Evolutionary conservation across 2,797 vertebrate genomes (phyloP), one percentile per base, ranked within the genome.

Genomic region (Microtus agrestis): DNA sequence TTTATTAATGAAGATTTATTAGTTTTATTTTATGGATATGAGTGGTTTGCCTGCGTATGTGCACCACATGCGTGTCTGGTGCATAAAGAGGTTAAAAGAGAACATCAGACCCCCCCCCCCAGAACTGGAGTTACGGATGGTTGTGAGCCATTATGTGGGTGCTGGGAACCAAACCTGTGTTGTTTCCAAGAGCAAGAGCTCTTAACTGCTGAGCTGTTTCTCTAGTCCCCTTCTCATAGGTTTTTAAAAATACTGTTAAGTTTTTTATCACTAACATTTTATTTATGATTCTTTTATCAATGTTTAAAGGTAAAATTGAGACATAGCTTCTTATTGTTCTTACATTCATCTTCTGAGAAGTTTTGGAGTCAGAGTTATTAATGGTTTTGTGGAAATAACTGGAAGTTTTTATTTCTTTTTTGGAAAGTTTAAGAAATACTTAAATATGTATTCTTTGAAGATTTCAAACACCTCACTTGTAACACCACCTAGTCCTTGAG

Each of bases 231-330:
- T 76, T 40, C 7, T 79, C 1, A 3, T 78, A 10, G n/a, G 14
- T 67, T 34, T 80, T 74, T 31, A 78, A 92, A 90, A 93, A 87
- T 56, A 71, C 37, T 69, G 17, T 48, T 69, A 76, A 25, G 43
- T 56, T 54, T 87, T 87, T 93, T 93, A 77, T 91, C 87, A 40
- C 17, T 77, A 77, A 54, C 69, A 17, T 61, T 93, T 93, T 82
- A 48, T n/a, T 82, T 81, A 90, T n/a, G 29, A 77, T 82, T 93
- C 89, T 95, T 77, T 10, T 40, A 31, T 56, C 54, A 93, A 54
- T 56, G 80, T 48, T 90, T 82, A 76, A 51, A 25, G 82, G 19
- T 78, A 59, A 95, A 65, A 65, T n/a, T 91, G 37, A 14, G 14
- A 56, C 56, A 63, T 2, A 95, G 29, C 80, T 93, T 92, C 29